These are phyloP conservation scores for Clitarchus hookeri DNA, from an alignment of 2,888 invertebrate species.

Conservation along the genomic window DNA sequence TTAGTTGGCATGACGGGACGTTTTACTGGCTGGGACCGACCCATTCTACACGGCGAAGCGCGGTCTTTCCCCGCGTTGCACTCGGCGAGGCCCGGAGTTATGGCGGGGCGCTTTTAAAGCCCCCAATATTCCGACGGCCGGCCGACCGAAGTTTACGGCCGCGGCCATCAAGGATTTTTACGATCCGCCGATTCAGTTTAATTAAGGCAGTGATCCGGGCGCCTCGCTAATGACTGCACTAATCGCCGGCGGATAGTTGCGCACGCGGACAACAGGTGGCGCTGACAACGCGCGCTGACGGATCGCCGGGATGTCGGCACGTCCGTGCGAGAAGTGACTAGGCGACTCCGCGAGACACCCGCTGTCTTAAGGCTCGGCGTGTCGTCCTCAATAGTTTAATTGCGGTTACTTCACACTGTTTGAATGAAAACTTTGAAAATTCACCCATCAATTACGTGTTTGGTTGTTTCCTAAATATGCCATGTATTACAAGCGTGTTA, in stretches of 20 bases:
- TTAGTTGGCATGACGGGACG: no score
- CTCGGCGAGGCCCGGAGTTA: not conserved
- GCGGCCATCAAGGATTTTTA: slow-evolving; percentile 16
- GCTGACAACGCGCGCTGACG: not conserved
- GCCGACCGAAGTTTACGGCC: slow-evolving; percentile 1
- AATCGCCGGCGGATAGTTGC: slow-evolving; percentile 23
- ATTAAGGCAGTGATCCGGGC: slow-evolving; percentile 21
- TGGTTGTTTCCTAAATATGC: no score
- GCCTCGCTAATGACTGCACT: slow-evolving; percentile 23
- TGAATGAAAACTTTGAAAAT: no score
- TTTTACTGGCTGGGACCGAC: no score
- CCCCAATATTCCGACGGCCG: not conserved
- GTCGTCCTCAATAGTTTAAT: no score
- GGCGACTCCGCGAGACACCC: no score
- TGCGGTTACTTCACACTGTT: no score
- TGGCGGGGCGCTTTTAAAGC: not conserved
- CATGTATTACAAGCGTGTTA: no score
- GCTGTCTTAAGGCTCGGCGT: no score
- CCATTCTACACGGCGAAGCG: not conserved
- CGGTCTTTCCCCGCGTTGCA: not conserved
- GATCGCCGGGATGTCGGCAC: no score
- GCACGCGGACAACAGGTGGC: slow-evolving; percentile 19
- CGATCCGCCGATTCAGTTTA: slow-evolving; percentile 8
- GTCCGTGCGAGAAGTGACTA: no score
- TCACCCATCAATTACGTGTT: no score